Percentiles rank a stretch among this genome's conserved stretches.
phyloP scores from a whole-genome alignment of 2,888 invertebrate genomes.

The Philopedon plagiatum region DNA sequence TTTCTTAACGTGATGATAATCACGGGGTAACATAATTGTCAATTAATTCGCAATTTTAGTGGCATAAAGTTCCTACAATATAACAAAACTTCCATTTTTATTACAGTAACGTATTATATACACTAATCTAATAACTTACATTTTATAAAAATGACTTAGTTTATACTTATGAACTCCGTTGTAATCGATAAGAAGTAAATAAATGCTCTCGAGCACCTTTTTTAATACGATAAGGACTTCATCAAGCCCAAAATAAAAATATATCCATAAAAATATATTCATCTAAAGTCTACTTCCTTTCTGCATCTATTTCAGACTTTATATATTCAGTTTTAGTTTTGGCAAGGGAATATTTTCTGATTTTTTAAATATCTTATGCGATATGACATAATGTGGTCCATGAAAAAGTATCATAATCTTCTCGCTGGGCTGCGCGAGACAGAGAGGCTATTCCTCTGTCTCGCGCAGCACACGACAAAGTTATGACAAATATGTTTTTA shows the following conservation, averaged over 20 bases:
- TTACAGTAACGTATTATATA: conserved; percentile 17
- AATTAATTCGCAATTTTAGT: not conserved
- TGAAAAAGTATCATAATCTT: conserved; percentile 12
- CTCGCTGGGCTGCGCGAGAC: too few species aligned
- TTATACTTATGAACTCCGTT: conserved; percentile 26
- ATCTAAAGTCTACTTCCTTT: conserved; percentile 32
- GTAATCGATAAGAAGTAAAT: conserved; percentile 8
- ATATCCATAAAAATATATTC: conserved; percentile 35
- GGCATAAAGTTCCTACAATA: not conserved
- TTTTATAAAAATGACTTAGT: conserved; percentile 46
- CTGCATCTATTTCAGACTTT: conserved; percentile 40
- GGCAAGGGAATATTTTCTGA: conserved; percentile 32
- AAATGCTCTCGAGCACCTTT: conserved; percentile 1
- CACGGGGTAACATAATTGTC: too few species aligned
- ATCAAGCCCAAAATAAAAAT: conserved; percentile 12
- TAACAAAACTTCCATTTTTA: conserved; percentile 7
- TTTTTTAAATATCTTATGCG: conserved; percentile 16
- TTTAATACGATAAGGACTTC: not conserved
- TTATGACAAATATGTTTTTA: too few species aligned
- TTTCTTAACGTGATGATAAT: too few species aligned
- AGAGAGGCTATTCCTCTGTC: too few species aligned
- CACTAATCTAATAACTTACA: conserved; percentile 24
- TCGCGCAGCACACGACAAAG: too few species aligned
- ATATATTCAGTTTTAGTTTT: conserved; percentile 26
- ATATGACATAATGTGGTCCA: conserved; percentile 38